Conservation (phyloP, 2,113 vertebrate species). For the Chrysemys picta region DNA sequence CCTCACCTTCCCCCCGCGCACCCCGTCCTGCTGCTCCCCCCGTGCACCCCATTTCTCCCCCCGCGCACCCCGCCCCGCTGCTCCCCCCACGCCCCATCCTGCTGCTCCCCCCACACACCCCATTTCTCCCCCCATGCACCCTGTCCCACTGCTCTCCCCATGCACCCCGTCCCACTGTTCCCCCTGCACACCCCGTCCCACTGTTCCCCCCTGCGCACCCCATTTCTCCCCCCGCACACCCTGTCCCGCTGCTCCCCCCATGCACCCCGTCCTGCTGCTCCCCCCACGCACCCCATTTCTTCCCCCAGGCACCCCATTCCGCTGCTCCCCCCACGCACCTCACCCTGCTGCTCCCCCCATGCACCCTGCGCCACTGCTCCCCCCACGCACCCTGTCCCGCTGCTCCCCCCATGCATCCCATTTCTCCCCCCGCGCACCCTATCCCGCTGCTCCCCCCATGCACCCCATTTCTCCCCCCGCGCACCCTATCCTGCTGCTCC, state of each 20-base stretch:
- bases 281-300: too few relatives aligned
- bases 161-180: too few relatives aligned
- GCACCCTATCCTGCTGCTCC: background rate
- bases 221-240: accelerated
- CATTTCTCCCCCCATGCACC: background rate
- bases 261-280: too few relatives aligned
- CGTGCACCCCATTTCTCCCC: background rate
- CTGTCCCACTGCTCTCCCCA: background rate
- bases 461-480: too few relatives aligned
- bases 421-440: background rate
- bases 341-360: too few relatives aligned
- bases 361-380: too few relatives aligned
- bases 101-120: background rate
- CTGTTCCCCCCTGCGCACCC: too few relatives aligned
- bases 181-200: too few relatives aligned
- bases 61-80: background rate
- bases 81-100: background rate
- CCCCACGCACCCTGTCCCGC: too few relatives aligned
- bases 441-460: background rate
- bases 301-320: background rate
- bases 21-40: background rate
- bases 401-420: too few relatives aligned
- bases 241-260: too few relatives aligned
- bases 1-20: background rate
- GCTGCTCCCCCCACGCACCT: background rate